These are phyloP conservation scores for Acrossocheilus fasciatus DNA, from an alignment of 2,797 vertebrate species.

Conservation along the genomic window DNA sequence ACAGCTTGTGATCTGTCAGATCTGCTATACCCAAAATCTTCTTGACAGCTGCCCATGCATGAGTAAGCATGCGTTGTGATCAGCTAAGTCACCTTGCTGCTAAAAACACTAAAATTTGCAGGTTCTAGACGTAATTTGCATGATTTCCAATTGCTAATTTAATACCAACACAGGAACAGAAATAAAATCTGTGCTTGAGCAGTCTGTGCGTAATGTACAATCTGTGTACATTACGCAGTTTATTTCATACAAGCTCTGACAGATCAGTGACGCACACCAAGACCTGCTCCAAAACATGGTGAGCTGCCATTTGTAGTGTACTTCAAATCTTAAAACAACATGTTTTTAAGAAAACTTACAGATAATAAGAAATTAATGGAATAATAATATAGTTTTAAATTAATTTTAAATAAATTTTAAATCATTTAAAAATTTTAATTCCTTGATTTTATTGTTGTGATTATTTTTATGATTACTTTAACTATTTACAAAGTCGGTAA, in stretches of 20 bases:
- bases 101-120: background rate
- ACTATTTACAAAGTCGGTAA: too few species aligned
- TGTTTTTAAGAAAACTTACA: background rate
- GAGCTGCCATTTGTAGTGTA: background rate
- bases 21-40: slow-evolving; percentile 11
- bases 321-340: background rate
- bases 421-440: background rate
- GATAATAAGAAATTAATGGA: background rate
- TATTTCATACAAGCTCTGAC: background rate
- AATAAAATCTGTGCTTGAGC: slow-evolving; percentile 1
- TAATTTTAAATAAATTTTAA: background rate
- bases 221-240: background rate
- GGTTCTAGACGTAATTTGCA: background rate
- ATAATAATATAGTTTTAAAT: background rate
- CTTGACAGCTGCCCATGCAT: background rate
- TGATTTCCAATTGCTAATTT: background rate
- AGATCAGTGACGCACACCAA: background rate
- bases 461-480: too few species aligned
- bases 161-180: background rate
- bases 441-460: background rate
- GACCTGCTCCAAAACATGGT: background rate
- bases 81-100: background rate
- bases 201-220: slow-evolving; percentile 11
- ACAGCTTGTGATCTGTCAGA: slow-evolving; percentile 31
- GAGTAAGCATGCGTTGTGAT: background rate